Conservation (phyloP, 2,888 invertebrate genomes). For the Plebejus anna region DNA sequence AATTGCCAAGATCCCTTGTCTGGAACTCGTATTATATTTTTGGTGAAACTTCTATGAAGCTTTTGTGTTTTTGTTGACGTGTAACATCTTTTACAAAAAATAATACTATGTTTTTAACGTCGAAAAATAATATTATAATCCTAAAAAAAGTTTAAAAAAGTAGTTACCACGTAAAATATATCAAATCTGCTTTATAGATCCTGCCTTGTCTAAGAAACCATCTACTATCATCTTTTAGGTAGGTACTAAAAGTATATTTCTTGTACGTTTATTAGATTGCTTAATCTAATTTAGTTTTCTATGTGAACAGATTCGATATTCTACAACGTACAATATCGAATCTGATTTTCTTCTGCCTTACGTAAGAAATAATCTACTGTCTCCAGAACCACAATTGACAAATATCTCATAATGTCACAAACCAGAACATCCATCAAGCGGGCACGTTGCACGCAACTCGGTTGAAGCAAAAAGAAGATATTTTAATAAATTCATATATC, state of each 20-base stretch:
- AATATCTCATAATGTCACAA: neutral
- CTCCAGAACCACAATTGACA: neutral
- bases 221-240: neutral
- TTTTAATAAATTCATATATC: constrained; percentile 77
- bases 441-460: constrained; percentile 57
- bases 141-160: too few species aligned
- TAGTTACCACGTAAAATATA: too few species aligned
- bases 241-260: too few species aligned
- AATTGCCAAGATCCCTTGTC: neutral
- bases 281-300: neutral
- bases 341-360: neutral
- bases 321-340: neutral
- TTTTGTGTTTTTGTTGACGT: neutral
- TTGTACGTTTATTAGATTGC: too few species aligned
- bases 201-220: neutral
- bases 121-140: too few species aligned
- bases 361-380: neutral
- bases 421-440: constrained; percentile 37
- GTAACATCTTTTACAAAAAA: neutral
- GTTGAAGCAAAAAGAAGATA: constrained; percentile 64
- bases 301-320: neutral
- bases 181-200: neutral
- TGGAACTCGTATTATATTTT: constrained; percentile 1
- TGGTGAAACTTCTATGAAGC: neutral
- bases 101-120: neutral